Base-by-base conservation (phyloP, 2,113 vertebrate species). In the Cyprinodon brontotheroides region DNA sequence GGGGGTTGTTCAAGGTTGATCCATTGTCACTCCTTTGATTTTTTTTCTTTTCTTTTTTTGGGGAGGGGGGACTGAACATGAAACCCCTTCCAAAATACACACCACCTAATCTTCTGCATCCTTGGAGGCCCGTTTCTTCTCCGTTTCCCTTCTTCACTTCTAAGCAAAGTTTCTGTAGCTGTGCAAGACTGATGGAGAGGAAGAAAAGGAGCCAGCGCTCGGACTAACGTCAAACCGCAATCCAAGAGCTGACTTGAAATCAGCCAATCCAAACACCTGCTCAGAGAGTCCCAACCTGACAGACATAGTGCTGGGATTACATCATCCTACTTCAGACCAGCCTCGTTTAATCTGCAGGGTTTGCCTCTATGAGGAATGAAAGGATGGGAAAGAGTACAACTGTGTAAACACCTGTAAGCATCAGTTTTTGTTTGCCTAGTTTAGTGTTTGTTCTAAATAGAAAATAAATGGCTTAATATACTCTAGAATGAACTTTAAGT, bases 251-350 rank as follows among this genome's bases (percentile, higher is more conserved):
- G 81, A 84, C 82, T 78, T 77, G 59, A 74, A 72, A 60, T 64
- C 29, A 38, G 78, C 84, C 87, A 87, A 87, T 41, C 78, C 81
- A 86, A 87, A 87, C 86, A 88, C 63, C 68, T 75, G 86, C 72
- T 81, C 61, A 8, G 68, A 75, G 70, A 80, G 69, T 83, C 79
- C 77, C 41, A 84, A 72, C 62, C 79, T 67, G 64, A 72, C 65
- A 64, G 71, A 74, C 78, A 79, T 80, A 72, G 70, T 82, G 71
- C 72, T 74, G 70, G 13, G 72, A 79, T 90, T 59, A 75, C 73
- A 79, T 86, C 75, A 83, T 69, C 63, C n/a, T 4, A 12, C 74
- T 72, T 75, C 15, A 78, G 68, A 79, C 76, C 29, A 40, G 4
- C 12, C 65, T 37, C 48, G 15, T 41, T 68, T n/a, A 70, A 68